phyloP scores from a whole-genome alignment of 2,113 vertebrate species.

The Psettodes erumei region DNA sequence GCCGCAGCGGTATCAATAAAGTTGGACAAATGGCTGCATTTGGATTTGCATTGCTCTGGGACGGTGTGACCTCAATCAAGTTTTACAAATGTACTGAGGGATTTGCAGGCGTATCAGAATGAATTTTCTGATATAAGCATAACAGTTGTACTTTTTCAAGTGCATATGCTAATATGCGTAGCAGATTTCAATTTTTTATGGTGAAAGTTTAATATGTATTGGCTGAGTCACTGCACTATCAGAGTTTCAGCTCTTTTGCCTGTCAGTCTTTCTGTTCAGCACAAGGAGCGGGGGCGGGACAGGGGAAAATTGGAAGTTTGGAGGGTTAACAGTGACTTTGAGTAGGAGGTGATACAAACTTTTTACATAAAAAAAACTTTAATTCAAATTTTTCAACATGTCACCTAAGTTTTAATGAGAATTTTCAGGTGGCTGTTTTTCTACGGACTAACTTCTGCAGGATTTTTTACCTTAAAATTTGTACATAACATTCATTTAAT shows the following conservation, averaged over 20 bases:
- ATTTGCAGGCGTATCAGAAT: conserved; percentile 29
- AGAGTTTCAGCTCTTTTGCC: not conserved
- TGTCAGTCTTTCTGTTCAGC: conserved; percentile 8
- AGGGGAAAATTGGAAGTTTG: conserved; percentile 24
- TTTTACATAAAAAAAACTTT: not conserved
- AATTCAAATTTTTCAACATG: conserved; percentile 20
- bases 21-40: conserved; percentile 56
- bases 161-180: conserved; percentile 14
- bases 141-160: not conserved
- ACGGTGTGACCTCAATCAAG: conserved; percentile 35
- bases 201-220: conserved; percentile 27
- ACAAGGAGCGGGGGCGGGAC: not conserved
- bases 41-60: conserved; percentile 43
- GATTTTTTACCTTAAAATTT: not conserved
- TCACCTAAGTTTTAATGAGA: conserved; percentile 36
- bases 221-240: conserved; percentile 27
- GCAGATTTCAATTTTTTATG: conserved; percentile 36
- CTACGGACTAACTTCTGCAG: not conserved
- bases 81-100: conserved; percentile 29
- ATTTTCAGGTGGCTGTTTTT: conserved; percentile 41
- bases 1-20: conserved; percentile 61
- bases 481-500: not conserved
- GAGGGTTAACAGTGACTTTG: conserved; percentile 16
- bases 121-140: conserved; percentile 3
- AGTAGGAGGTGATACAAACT: conserved; percentile 14